These are phyloP conservation scores for Limonius californicus DNA, from an alignment of 1,140 invertebrate species.

Conservation along the genomic window DNA sequence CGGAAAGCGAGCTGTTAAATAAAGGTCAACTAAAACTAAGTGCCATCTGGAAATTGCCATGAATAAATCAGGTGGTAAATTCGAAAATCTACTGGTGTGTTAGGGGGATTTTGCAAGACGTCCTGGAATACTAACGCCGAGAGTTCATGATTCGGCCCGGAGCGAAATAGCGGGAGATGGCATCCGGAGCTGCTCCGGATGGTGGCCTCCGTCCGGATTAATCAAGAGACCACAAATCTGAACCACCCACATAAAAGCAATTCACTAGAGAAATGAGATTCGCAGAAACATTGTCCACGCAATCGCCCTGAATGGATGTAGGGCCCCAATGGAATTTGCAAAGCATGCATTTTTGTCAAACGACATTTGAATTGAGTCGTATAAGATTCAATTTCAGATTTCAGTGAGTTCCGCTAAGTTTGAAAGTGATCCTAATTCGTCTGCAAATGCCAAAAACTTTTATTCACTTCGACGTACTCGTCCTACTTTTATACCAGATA, in stretches of 20 bases:
- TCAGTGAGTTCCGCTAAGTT: neutral
- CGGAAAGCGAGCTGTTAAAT: conserved; percentile 9
- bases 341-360: conserved; percentile 1
- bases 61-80: conserved; percentile 27
- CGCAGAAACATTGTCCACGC: conserved; percentile 23
- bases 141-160: conserved; percentile 14
- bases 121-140: conserved; percentile 5
- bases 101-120: conserved; percentile 19
- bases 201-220: conserved; percentile 28
- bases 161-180: conserved; percentile 21
- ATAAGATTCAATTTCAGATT: conserved; percentile 2
- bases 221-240: conserved; percentile 34
- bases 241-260: conserved; percentile 31
- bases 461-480: neutral
- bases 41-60: conserved; percentile 19
- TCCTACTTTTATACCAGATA: too few relatives aligned
- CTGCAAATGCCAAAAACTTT: neutral
- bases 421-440: neutral
- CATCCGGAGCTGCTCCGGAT: conserved; percentile 24
- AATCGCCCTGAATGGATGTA: neutral
- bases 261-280: conserved; percentile 26
- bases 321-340: neutral
- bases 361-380: neutral
- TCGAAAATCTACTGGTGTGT: conserved; percentile 24
- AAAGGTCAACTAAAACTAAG: neutral